Base-by-base conservation (phyloP, 37 sponge, comb jelly and placozoan genomes). In the Petrosia ficiformis region DNA sequence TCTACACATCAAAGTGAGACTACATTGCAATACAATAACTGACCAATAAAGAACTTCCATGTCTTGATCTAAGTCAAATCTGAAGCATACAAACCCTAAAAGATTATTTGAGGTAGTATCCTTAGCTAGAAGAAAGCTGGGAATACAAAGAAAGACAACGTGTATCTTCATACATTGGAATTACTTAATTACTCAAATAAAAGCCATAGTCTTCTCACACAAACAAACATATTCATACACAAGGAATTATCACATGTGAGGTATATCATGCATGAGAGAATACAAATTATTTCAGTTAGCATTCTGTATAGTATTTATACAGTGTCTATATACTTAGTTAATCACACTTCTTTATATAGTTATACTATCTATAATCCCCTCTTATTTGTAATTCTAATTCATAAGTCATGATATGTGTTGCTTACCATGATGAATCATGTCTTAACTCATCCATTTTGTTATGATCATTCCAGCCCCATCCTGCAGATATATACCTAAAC, bases 1-100 rank as follows among this genome's bases (percentile, higher is more conserved):
- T n/a, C n/a, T n/a, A n/a, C n/a, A n/a, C n/a, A n/a, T n/a, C n/a
- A n/a, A n/a, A n/a, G n/a, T n/a, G n/a, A n/a, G n/a, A n/a, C n/a
- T n/a, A n/a, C n/a, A n/a, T n/a, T n/a, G n/a, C 65, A 16, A 26
- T 8, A 64, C 10, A 10, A 19, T 63, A 30, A 31, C 26, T 74
- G 28, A 93, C 93, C 90, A 88, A 31, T 93, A 93, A 0, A 81
- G 67, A 0, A 93, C 93, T 65, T 88, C 93, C 44, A 85, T 42
- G 19, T 54, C 43, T n/a, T 87, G 86, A 36, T 93, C 93, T 25
- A 93, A 34, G 32, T 93, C 93, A 81, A 88, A 93, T 0, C 93
- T 54, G 38, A 88, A 88, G 65, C 75, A 85, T 35, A 88, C 71
- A 35, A 82, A 88, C 21, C 90, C 93, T 22, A 80, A 40, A 0